Evolutionary conservation across 1,140 invertebrate genomes (phyloP).

Genomic region (Bombus turneri): DNA sequence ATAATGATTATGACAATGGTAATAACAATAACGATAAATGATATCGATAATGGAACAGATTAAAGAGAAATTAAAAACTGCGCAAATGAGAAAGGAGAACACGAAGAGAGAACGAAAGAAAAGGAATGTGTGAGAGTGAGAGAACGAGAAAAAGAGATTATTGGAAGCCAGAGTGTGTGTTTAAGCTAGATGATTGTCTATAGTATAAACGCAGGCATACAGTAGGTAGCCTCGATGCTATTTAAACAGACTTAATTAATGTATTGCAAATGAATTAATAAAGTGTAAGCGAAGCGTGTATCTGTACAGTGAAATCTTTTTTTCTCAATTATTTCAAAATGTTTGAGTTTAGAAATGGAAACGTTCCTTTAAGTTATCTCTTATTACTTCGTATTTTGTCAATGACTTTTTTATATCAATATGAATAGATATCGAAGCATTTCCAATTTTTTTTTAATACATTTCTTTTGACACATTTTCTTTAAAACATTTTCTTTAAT

Average conservation of each 20-base stretch:
- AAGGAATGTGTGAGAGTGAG: conserved; percentile 38
- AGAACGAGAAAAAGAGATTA: conserved; percentile 48
- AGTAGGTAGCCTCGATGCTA: conserved; percentile 80
- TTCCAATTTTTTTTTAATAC: no score
- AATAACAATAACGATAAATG: conserved; percentile 69
- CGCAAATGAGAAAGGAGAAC: conserved; percentile 56
- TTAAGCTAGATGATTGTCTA: conserved; percentile 80
- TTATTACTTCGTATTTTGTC: neutral
- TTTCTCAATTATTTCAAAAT: conserved; percentile 45
- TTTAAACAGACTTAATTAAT: conserved; percentile 83
- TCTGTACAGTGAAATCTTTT: conserved; percentile 64
- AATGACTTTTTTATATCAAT: no score
- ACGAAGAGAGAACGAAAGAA: conserved; percentile 55
- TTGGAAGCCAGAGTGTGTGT: conserved; percentile 39
- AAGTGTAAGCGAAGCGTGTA: conserved; percentile 82
- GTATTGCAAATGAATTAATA: conserved; percentile 82
- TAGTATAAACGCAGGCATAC: conserved; percentile 79
- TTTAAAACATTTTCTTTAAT: no score
- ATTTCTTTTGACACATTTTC: no score
- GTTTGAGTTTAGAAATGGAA: neutral
- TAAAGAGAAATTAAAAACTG: conserved; percentile 64
- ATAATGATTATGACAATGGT: conserved; percentile 75
- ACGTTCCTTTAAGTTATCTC: no score
- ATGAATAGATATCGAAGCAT: no score
- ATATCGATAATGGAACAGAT: conserved; percentile 72